These are phyloP conservation scores for Valencia hispanica DNA, from an alignment of 2,797 vertebrate genomes.

Conservation along the genomic window DNA sequence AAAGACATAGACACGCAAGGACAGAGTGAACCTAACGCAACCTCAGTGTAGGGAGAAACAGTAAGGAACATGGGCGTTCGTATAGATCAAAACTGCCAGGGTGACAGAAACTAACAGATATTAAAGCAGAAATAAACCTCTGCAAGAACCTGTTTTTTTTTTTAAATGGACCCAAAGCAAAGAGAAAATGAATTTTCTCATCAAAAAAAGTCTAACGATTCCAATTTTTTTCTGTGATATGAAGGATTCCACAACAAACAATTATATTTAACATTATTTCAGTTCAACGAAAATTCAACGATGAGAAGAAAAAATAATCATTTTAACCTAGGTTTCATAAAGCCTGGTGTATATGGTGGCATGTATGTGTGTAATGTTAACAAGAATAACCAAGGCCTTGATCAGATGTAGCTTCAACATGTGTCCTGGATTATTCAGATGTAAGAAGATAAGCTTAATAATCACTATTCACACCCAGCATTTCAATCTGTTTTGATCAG, in stretches of 20 bases:
- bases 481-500: neutral
- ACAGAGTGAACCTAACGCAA: constrained; percentile 50
- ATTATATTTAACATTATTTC: too few relatives aligned
- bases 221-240: neutral
- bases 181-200: neutral
- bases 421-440: neutral
- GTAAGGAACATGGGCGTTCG: neutral
- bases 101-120: neutral
- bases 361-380: too few relatives aligned
- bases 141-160: neutral
- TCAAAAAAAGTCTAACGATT: neutral
- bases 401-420: neutral
- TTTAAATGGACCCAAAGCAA: constrained; percentile 24
- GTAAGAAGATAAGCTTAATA: neutral
- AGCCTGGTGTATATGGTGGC: neutral
- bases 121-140: neutral
- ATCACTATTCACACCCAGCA: neutral
- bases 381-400: neutral
- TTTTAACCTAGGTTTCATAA: neutral
- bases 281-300: too few relatives aligned
- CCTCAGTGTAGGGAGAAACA: constrained; percentile 21
- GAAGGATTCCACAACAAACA: neutral
- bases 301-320: neutral
- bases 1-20: constrained; percentile 60
- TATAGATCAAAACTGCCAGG: constrained; percentile 15